Evolutionary conservation across 2,113 vertebrate genomes (phyloP).

Genomic region (Halichoerus grypus): DNA sequence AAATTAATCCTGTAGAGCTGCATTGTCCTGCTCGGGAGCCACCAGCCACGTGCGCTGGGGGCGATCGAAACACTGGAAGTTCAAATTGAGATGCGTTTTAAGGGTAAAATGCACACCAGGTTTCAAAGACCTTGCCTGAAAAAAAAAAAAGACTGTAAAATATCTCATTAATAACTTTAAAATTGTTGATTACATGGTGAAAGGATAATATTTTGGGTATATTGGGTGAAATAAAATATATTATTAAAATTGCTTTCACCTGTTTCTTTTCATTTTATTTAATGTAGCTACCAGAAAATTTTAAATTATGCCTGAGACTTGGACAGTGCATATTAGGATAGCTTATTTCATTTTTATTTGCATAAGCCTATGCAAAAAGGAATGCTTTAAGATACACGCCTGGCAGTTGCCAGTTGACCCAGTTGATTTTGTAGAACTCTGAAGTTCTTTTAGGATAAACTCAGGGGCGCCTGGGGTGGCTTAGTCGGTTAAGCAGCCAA

Average conservation of each 20-base stretch:
- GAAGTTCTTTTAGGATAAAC: neutral
- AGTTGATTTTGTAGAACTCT: neutral
- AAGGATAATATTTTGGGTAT: neutral
- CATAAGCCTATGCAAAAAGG: neutral
- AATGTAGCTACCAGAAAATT: neutral
- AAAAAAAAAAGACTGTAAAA: neutral
- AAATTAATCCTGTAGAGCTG: neutral
- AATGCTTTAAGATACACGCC: neutral
- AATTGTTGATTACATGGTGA: neutral
- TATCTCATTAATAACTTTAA: neutral
- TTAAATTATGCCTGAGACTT: neutral
- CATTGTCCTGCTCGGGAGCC: accelerated
- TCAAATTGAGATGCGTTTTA: neutral
- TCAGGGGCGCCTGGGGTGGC: neutral
- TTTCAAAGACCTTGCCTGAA: neutral
- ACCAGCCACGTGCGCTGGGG: neutral
- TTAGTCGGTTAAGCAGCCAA: neutral
- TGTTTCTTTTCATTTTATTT: neutral
- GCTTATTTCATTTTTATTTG: neutral
- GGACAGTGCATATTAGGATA: neutral
- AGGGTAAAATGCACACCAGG: neutral
- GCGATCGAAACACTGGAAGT: neutral
- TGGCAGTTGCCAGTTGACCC: neutral
- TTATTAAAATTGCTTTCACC: neutral
- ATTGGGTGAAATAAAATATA: neutral